phyloP scores from a whole-genome alignment of 2,113 vertebrate genomes.

The Platichthys flesus region DNA sequence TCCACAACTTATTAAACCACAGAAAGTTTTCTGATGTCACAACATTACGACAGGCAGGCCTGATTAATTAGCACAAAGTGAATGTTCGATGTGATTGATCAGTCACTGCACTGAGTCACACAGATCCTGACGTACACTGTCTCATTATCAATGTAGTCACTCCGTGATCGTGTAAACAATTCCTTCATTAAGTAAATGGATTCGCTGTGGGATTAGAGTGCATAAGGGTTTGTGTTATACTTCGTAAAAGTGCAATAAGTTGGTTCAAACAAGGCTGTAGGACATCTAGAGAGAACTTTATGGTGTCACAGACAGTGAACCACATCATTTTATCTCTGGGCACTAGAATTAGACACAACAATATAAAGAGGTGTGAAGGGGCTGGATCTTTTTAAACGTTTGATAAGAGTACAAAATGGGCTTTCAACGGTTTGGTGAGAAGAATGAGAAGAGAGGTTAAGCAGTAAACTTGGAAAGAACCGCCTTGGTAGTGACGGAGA shows the following conservation, averaged over 20 bases:
- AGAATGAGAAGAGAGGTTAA: too few relatives aligned
- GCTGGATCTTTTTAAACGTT: too few relatives aligned
- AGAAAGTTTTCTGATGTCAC: not conserved
- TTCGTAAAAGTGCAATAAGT: not conserved
- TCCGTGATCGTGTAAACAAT: not conserved
- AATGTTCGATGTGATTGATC: not conserved
- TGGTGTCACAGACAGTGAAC: not conserved
- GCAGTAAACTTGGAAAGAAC: too few relatives aligned
- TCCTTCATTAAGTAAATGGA: not conserved
- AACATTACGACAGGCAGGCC: not conserved
- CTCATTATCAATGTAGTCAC: constrained; percentile 1
- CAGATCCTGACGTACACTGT: not conserved
- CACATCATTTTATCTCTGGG: not conserved
- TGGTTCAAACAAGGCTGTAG: not conserved
- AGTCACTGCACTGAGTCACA: not conserved
- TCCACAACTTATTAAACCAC: not conserved
- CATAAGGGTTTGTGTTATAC: not conserved
- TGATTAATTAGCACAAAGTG: not conserved
- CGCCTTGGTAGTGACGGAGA: too few relatives aligned
- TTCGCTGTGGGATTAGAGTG: not conserved
- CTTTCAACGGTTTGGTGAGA: too few relatives aligned
- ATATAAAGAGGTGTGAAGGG: too few relatives aligned
- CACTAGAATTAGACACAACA: too few relatives aligned
- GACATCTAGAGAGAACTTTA: not conserved
- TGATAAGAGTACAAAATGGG: too few relatives aligned